These are phyloP conservation scores for Otis tarda DNA, from an alignment of 2,113 vertebrate species.

Conservation along the genomic window DNA sequence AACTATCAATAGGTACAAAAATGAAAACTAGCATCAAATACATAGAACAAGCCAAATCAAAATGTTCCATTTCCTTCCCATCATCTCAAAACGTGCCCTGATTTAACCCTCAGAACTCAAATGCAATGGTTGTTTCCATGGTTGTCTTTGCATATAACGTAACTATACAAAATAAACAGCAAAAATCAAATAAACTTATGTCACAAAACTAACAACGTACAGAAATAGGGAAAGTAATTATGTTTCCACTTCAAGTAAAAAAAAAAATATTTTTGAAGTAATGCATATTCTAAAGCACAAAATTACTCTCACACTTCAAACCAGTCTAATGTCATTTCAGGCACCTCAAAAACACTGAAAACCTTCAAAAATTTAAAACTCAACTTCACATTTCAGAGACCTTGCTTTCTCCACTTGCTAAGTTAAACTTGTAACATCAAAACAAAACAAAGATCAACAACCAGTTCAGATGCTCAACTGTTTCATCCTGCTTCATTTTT, in stretches of 20 bases:
- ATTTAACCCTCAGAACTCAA: not conserved
- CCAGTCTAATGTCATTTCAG: not conserved
- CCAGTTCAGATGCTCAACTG: not conserved
- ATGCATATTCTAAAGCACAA: not conserved
- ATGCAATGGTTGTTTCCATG: not conserved
- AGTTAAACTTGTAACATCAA: not conserved
- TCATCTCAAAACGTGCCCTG: not conserved
- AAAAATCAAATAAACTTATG: not conserved
- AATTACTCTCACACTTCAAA: not conserved
- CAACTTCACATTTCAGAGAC: not conserved
- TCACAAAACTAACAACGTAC: not conserved
- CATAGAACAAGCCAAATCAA: not conserved
- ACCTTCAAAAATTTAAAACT: not conserved
- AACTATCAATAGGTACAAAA: conserved; percentile 47
- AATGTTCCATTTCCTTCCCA: not conserved
- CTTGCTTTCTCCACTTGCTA: not conserved
- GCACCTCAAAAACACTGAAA: not conserved
- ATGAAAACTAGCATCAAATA: conserved; percentile 21
- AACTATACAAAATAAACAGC: not conserved
- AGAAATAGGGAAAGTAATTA: not conserved
- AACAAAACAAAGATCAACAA: not conserved
- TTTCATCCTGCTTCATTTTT: not conserved
- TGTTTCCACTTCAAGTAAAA: not conserved
- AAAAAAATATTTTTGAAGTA: not conserved
- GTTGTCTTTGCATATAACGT: not conserved